These are phyloP conservation scores for Pogonomyrmex californicus DNA, from an alignment of 1,140 invertebrate genomes.

Conservation along the genomic window DNA sequence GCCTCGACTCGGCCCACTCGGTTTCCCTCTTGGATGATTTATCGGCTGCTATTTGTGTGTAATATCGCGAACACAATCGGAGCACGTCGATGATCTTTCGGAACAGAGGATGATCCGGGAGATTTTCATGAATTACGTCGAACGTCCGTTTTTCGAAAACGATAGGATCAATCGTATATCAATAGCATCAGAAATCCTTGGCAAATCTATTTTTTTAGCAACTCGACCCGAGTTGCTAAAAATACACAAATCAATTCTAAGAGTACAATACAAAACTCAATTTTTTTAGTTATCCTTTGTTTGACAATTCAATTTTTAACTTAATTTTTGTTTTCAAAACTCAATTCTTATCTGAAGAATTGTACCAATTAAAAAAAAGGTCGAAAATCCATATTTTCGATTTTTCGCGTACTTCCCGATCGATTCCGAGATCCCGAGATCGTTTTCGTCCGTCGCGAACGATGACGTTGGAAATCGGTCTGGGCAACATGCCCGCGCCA, in stretches of 20 bases:
- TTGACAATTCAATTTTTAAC: no score
- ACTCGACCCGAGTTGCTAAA: neutral
- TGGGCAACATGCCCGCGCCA: conserved; percentile 65
- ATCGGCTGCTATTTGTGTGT: conserved; percentile 70
- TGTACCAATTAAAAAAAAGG: neutral
- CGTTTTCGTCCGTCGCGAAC: neutral
- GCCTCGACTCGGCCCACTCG: conserved; percentile 52
- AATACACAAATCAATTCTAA: neutral
- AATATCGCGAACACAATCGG: conserved; percentile 66
- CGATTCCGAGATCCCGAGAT: neutral
- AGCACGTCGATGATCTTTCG: conserved; percentile 20
- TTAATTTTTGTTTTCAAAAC: no score
- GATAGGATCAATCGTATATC: conserved; percentile 34
- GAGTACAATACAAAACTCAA: neutral
- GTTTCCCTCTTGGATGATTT: conserved; percentile 67
- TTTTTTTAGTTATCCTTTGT: no score
- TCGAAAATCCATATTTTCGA: neutral
- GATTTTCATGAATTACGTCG: conserved; percentile 59
- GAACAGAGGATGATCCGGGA: conserved; percentile 35
- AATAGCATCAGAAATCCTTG: neutral
- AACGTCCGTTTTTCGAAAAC: neutral
- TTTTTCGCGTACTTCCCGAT: neutral
- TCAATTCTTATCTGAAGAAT: neutral
- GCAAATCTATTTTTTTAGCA: neutral
- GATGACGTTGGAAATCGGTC: conserved; percentile 38